phyloP scores from a whole-genome alignment of 1,140 invertebrate genomes.

The Achatina immaculata region DNA sequence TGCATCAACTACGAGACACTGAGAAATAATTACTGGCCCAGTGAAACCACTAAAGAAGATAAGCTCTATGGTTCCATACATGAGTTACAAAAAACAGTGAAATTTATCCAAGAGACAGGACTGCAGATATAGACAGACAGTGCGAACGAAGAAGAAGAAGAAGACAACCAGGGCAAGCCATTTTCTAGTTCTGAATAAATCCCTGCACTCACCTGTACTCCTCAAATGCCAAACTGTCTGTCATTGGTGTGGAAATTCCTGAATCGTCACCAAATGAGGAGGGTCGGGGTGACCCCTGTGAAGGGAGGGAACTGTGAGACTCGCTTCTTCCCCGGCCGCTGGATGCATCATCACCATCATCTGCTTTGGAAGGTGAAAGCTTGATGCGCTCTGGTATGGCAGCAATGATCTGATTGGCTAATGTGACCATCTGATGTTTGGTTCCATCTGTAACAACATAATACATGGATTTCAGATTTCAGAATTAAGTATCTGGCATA shows the following conservation, averaged over 20 bases:
- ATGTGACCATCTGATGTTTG: conserved; percentile 84
- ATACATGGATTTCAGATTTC: neutral
- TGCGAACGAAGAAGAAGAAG: too few species aligned
- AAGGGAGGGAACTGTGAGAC: conserved; percentile 66
- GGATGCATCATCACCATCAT: conserved; percentile 50
- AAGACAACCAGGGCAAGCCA: too few species aligned
- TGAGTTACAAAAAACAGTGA: too few species aligned
- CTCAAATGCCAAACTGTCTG: conserved; percentile 68
- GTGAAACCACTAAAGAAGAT: too few species aligned
- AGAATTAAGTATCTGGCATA: too few species aligned
- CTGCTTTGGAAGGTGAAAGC: conserved; percentile 61
- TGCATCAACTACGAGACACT: too few species aligned
- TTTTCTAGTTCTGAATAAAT: conserved; percentile 18
- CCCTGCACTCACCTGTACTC: conserved; percentile 61
- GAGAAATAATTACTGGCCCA: too few species aligned
- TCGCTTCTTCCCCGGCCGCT: conserved; percentile 60
- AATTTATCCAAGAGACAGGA: too few species aligned
- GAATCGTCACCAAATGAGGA: conserved; percentile 68
- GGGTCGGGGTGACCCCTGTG: conserved; percentile 61
- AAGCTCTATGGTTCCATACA: too few species aligned
- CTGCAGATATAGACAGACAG: too few species aligned
- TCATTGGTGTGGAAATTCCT: conserved; percentile 69
- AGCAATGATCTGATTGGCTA: conserved; percentile 97
- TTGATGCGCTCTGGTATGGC: conserved; percentile 97
- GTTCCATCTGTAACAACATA: conserved; percentile 79